A percentile compares a stretch with the other conserved stretches of the same genome.
Conservation (phyloP, 1,140 invertebrate species). For the Lineus longissimus region DNA sequence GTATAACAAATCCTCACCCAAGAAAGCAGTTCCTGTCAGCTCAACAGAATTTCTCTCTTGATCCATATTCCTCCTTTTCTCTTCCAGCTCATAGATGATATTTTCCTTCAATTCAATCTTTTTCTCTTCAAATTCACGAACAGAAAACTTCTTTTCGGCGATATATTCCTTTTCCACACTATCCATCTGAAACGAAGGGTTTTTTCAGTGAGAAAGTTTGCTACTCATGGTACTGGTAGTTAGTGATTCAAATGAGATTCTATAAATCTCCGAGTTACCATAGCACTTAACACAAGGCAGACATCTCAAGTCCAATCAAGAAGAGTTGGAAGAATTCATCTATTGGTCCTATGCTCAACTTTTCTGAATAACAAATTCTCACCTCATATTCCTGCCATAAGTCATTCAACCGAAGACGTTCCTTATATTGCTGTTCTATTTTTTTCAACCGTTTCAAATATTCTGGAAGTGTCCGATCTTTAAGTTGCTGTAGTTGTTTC, state of each 20-base stretch:
- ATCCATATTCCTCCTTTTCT: slow-evolving; percentile 85
- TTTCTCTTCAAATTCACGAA: slow-evolving; percentile 91
- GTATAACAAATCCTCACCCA: no score
- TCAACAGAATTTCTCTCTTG: slow-evolving; percentile 81
- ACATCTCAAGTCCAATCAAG: neutral
- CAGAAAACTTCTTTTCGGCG: slow-evolving; percentile 80
- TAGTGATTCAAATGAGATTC: neutral
- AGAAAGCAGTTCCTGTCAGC: slow-evolving; percentile 70
- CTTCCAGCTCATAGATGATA: slow-evolving; percentile 85
- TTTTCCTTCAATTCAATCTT: slow-evolving; percentile 88
- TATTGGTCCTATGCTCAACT: neutral
- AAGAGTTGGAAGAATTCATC: neutral
- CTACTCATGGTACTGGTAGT: neutral
- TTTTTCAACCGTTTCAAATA: slow-evolving; percentile 77
- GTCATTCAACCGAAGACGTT: slow-evolving; percentile 74
- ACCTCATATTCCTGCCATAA: slow-evolving; percentile 72
- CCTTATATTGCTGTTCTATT: slow-evolving; percentile 76
- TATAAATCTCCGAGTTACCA: no score
- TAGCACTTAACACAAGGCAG: no score
- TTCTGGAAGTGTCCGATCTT: slow-evolving; percentile 81
- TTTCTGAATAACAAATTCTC: neutral
- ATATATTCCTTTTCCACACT: slow-evolving; percentile 83
- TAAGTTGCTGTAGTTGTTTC: slow-evolving; percentile 79
- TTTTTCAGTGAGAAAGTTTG: no score
- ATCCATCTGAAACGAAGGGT: slow-evolving; percentile 61